Evolutionary conservation across 2,888 invertebrate genomes (phyloP).

Genomic region (Torymus texanus): DNA sequence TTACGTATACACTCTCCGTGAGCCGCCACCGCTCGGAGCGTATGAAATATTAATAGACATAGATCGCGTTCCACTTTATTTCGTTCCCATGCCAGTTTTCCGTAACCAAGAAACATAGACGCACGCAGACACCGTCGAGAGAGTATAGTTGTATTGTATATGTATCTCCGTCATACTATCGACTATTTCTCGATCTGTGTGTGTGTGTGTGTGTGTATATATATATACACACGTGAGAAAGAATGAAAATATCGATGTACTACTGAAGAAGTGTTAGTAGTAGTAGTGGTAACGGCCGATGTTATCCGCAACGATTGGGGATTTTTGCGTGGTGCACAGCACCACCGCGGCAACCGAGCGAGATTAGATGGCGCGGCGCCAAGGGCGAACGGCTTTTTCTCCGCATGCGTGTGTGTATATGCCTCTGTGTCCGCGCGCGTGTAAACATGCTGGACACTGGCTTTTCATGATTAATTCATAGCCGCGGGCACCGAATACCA

Average conservation of each 20-base stretch:
- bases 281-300: too few species aligned
- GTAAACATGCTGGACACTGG: neutral
- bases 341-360: constrained; percentile 33
- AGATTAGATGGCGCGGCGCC: constrained; percentile 42
- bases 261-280: too few species aligned
- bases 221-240: neutral
- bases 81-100: constrained; percentile 61
- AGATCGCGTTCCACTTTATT: constrained; percentile 61
- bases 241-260: neutral
- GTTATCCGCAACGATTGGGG: neutral
- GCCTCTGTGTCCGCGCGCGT: neutral
- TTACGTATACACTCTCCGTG: constrained; percentile 24
- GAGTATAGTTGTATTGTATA: neutral
- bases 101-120: too few species aligned
- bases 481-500: neutral
- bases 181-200: neutral
- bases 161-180: neutral
- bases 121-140: neutral
- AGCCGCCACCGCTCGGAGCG: constrained; percentile 52
- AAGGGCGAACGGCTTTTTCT: constrained; percentile 38
- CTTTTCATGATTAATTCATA: constrained; percentile 41
- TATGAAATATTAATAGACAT: constrained; percentile 64
- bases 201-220: too few species aligned
- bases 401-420: too few species aligned
- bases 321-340: neutral